Evolutionary conservation across 2,113 vertebrate genomes (phyloP), one percentile per base, ranked within the genome.

Genomic region (Hucho hucho): DNA sequence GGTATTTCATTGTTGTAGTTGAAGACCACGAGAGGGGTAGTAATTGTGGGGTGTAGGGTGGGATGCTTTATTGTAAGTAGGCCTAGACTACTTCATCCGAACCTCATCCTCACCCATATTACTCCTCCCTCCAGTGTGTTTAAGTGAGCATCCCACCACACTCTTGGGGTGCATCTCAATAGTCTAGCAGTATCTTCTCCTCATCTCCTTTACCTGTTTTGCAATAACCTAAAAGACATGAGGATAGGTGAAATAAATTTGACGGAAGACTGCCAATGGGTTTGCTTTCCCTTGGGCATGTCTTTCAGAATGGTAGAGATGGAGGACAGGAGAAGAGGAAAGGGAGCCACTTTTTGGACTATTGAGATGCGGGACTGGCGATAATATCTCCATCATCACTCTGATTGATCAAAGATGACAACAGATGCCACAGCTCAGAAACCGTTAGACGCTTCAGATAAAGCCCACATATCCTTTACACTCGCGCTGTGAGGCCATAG

Each of bases 1-100:
- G 69, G 26, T 70, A 1, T 43, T 16, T 7, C 9, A 25, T 58
- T 79, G 46, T 77, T 24, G 25, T 65, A 24, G 53, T 59, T 79
- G 75, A 47, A 46, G 58, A 61, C 63, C 1, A 20, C 4, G 29
- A 43, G 11, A 6, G 1, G 58, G 58, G n/a, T 5, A 56, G 13
- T 20, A 20, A 56, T 56, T 14, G 53, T 4, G 53, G 53, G 53
- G 53, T 4, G 53, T 56, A 18, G 53, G 53, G 53, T 56, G 4
- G n/a, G 58, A 1, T 22, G n/a, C 5, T 61, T 22, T 22, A 9
- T 61, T 61, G 58, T 22, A 61, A 61, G n/a, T 61, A 9, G 18
- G 58, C 58, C 58, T 61, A 7, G 18, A 61, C 16, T 61, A 22
- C 16, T 11, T 22, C 58, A 6, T 61, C 6, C 58, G 6, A n/a